Conservation (phyloP, 2,888 invertebrate species). For the Xestia xanthographa region DNA sequence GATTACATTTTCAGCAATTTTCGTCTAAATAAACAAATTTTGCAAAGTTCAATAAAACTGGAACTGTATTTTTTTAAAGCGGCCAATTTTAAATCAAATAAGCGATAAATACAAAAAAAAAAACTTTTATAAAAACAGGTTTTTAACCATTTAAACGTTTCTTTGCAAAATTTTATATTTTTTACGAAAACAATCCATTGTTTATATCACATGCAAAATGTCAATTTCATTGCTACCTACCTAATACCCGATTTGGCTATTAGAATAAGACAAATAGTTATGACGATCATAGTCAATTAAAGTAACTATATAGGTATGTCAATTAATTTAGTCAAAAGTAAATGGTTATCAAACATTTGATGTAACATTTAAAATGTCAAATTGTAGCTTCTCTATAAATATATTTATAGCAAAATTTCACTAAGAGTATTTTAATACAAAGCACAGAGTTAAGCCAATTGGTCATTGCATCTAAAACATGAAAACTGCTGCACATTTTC, state of each 20-base stretch:
- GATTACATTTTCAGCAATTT: constrained; percentile 21
- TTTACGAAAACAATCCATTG: constrained; percentile 41
- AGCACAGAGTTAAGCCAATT: constrained; percentile 34
- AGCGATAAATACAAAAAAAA: neutral
- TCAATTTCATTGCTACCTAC: constrained; percentile 56
- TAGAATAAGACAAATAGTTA: constrained; percentile 61
- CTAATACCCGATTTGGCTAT: constrained; percentile 60
- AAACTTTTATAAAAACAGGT: neutral
- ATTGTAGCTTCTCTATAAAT: neutral
- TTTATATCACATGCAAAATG: constrained; percentile 60
- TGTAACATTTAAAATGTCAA: constrained; percentile 22
- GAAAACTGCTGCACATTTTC: constrained; percentile 14
- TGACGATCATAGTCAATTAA: constrained; percentile 41
- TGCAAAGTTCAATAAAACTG: constrained; percentile 29
- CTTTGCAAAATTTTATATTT: constrained; percentile 40
- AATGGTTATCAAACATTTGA: constrained; percentile 3
- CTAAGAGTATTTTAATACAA: constrained; percentile 39
- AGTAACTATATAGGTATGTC: neutral
- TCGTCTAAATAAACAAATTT: constrained; percentile 32
- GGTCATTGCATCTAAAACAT: constrained; percentile 23
- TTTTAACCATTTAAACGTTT: constrained; percentile 34
- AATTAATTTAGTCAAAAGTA: constrained; percentile 28
- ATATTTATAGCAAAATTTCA: constrained; percentile 34
- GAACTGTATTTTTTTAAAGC: constrained; percentile 11
- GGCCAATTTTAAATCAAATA: constrained; percentile 8